phyloP scores from a whole-genome alignment of 2,113 vertebrate species.

The Oncorhynchus mykiss region DNA sequence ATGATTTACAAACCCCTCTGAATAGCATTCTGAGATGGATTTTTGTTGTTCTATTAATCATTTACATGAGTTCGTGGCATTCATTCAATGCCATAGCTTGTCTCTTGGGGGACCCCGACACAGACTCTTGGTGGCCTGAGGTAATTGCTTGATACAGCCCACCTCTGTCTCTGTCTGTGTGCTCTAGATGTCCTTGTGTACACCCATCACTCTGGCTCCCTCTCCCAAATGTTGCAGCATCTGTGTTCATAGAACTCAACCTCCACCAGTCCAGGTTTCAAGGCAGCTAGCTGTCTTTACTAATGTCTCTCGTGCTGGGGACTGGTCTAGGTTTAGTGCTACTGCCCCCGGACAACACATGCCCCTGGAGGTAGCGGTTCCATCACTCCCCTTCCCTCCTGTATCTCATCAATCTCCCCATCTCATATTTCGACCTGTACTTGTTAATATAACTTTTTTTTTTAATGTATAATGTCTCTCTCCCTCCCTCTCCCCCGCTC shows the following conservation, averaged over 20 bases:
- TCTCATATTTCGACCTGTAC: background rate
- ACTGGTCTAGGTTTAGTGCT: too few relatives aligned
- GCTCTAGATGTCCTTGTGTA: background rate
- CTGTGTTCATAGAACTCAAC: background rate
- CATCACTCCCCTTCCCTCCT: background rate
- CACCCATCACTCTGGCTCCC: background rate
- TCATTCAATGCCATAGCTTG: too few relatives aligned
- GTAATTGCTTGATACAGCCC: background rate
- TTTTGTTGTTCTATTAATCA: too few relatives aligned
- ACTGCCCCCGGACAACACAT: too few relatives aligned
- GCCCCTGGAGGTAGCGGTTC: background rate
- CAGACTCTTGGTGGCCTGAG: background rate
- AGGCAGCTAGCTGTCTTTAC: background rate
- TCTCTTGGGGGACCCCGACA: too few relatives aligned
- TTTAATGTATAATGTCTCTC: background rate
- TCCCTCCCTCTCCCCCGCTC: background rate
- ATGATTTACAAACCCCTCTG: too few relatives aligned
- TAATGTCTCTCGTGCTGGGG: background rate
- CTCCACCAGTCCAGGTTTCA: background rate
- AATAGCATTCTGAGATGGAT: too few relatives aligned
- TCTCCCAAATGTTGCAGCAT: conserved; percentile 1
- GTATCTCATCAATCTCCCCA: background rate
- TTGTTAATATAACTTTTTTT: background rate
- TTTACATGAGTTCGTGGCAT: too few relatives aligned
- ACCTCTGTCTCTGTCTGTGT: background rate